Evolutionary conservation across 1,140 invertebrate genomes (phyloP).

Genomic region (Limonius californicus): DNA sequence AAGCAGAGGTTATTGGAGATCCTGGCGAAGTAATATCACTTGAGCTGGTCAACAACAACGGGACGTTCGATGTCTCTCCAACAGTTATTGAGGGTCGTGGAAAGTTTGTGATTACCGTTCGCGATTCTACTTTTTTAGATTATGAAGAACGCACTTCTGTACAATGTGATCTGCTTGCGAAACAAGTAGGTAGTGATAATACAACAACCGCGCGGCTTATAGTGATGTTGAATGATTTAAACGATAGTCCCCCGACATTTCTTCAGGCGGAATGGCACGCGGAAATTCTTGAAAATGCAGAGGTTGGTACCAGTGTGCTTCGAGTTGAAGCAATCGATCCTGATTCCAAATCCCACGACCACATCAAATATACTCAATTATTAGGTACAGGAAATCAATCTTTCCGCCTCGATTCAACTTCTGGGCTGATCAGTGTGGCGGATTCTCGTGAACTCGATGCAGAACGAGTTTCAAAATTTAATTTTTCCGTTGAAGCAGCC

Average conservation of each 20-base stretch:
- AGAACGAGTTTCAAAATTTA: constrained; percentile 70
- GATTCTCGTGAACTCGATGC: constrained; percentile 76
- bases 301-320: constrained; percentile 66
- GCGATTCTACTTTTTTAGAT: constrained; percentile 77
- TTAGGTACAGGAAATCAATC: constrained; percentile 69
- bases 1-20: constrained; percentile 55
- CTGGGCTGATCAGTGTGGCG: constrained; percentile 73
- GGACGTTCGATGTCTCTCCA: constrained; percentile 84
- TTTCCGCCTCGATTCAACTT: constrained; percentile 71
- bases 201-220: constrained; percentile 69
- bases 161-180: constrained; percentile 73
- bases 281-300: constrained; percentile 74
- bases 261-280: constrained; percentile 66
- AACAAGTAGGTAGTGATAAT: constrained; percentile 72
- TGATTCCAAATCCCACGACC: constrained; percentile 61
- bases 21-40: constrained; percentile 79
- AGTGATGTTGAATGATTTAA: constrained; percentile 80
- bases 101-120: constrained; percentile 76
- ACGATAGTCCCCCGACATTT: constrained; percentile 87
- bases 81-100: constrained; percentile 78
- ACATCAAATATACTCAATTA: constrained; percentile 65
- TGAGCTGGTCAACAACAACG: constrained; percentile 73
- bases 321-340: constrained; percentile 73
- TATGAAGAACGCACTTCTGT: constrained; percentile 74
- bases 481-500: constrained; percentile 77